Evolutionary conservation across 2,888 invertebrate species (phyloP), one percentile per base, ranked within the genome.

Genomic region (Drosophila histrio): DNA sequence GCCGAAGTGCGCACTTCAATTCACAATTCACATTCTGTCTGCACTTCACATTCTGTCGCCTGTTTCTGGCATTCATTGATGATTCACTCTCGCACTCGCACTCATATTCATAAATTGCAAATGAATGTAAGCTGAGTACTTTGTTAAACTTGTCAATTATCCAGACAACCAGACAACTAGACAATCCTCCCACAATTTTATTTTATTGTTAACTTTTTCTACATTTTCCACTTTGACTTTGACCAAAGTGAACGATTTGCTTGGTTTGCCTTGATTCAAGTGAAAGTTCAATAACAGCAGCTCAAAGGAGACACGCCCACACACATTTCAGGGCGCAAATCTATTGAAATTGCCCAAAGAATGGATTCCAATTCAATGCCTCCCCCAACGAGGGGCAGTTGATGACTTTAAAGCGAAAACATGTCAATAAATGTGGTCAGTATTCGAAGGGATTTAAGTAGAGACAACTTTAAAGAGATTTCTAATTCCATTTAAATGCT

Each of bases 51-150:
- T n/a, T n/a, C n/a, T 57, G 57, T n/a, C 19, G 74, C 50, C 82
- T 85, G 87, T 62, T 66, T 59, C 50, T 84, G 80, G 78, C 80
- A 81, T 59, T 85, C 57, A 81, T 81, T 67, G 66, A 30, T 30
- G 17, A 26, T 30, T 28, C 47, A 36, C 24, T n/a, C 34, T 50
- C 49, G 34, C 19, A 47, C 50, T 56, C 13, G 13, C 38, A 21
- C 34, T 44, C 59, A 21, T 46, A 52, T 44, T 28, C 60, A 44
- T 28, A 70, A 77, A 77, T 70, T 39, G 47, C 49, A 60, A 36
- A 32, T 57, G 56, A 52, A 38, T 64, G 50, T 52, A 15, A 34
- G 15, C 53, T 43, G 39, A 60, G 26, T 53, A 34, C 11, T 53
- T 36, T 41, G 24, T 9, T 13, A 61, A 71, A 41, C 57, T 47